Percentiles rank a stretch among this genome's conserved stretches.
Evolutionary conservation across 2,797 vertebrate genomes (phyloP).

Genomic region (Propithecus deckenii): DNA sequence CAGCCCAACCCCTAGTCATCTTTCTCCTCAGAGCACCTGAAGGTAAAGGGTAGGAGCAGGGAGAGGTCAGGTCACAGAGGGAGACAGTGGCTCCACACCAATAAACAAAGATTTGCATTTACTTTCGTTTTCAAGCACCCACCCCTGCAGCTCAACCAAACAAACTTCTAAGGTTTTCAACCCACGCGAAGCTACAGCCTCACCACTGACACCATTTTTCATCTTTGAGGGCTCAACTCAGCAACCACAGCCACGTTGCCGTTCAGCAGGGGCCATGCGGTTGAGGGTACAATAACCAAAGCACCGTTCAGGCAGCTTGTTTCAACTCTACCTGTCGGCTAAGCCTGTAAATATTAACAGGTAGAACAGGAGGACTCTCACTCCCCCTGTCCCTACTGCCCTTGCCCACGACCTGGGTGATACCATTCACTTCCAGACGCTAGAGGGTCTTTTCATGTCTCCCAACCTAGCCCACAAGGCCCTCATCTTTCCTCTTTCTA

Average conservation of each 20-base stretch:
- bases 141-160: neutral
- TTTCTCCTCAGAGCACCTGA: neutral
- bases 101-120: neutral
- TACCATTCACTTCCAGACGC: neutral
- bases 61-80: neutral
- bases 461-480: neutral
- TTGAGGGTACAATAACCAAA: neutral
- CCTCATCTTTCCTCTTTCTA: neutral
- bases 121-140: slow-evolving; percentile 27
- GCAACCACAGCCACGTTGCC: neutral
- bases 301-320: neutral
- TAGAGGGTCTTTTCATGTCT: neutral
- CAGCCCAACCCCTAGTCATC: neutral
- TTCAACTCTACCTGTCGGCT: neutral
- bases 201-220: neutral
- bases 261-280: neutral
- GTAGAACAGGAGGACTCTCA: neutral
- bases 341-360: neutral
- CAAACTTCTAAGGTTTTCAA: neutral
- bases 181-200: neutral
- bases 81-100: neutral
- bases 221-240: neutral
- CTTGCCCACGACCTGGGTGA: neutral
- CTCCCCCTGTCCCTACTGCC: neutral
- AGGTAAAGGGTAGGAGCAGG: neutral